Evolutionary conservation across 2,113 vertebrate genomes (phyloP).

Genomic region (Cepphus grylle): DNA sequence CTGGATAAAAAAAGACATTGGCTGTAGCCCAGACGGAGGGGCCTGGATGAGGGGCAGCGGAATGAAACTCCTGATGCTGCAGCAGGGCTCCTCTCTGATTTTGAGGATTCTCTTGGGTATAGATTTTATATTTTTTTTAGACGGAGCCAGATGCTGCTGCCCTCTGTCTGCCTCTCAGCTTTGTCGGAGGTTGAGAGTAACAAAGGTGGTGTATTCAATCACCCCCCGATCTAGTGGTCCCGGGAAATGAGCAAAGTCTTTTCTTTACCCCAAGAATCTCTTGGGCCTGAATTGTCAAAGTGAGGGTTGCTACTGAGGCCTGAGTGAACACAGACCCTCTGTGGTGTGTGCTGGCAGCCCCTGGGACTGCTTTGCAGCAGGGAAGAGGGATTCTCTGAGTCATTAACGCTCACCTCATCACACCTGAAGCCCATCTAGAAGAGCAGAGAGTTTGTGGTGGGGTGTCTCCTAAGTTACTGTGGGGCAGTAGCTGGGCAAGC

Average conservation of each 20-base stretch:
- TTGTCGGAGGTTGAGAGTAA: background rate
- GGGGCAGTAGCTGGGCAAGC: background rate
- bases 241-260: background rate
- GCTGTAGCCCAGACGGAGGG: background rate
- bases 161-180: background rate
- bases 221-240: background rate
- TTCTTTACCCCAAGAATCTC: background rate
- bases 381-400: background rate
- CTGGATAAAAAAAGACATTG: background rate
- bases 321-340: rapidly evolving
- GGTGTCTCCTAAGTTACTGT: no score
- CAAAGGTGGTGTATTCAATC: background rate
- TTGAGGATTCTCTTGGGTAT: background rate
- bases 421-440: background rate
- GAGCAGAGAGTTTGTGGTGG: background rate
- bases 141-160: background rate
- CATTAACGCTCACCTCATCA: rapidly evolving
- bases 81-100: background rate
- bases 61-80: background rate
- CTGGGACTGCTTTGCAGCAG: background rate
- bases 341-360: background rate
- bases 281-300: background rate
- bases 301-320: background rate
- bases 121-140: background rate
- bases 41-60: background rate